These are phyloP conservation scores for Trachelus stipa DNA, from an alignment of 2,888 invertebrate genomes.

Conservation along the genomic window DNA sequence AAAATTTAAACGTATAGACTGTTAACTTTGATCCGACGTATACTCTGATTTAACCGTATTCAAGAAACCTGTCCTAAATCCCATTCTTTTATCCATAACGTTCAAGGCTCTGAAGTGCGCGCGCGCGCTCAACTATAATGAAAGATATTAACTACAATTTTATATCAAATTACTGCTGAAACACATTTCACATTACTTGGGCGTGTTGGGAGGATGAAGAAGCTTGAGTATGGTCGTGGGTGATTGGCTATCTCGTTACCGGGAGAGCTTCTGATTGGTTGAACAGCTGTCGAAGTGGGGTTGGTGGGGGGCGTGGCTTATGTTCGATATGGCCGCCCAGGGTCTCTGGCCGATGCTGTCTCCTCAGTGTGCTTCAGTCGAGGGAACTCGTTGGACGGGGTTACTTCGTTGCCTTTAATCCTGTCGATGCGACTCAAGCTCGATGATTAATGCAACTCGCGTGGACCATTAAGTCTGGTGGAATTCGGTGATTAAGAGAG, in stretches of 20 bases:
- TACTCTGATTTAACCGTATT: background rate
- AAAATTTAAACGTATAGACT: background rate
- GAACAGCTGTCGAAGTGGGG: slow-evolving; percentile 40
- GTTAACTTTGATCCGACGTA: background rate
- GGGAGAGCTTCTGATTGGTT: slow-evolving; percentile 31
- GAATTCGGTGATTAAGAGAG: background rate
- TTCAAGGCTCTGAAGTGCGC: slow-evolving; percentile 1
- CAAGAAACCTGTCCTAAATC: background rate
- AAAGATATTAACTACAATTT: slow-evolving; percentile 67
- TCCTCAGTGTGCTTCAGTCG: slow-evolving; percentile 54
- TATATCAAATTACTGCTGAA: slow-evolving; percentile 66
- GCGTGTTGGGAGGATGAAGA: slow-evolving; percentile 41
- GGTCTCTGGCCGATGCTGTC: slow-evolving; percentile 33
- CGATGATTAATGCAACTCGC: background rate
- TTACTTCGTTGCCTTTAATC: background rate
- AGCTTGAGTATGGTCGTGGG: background rate
- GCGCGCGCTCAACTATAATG: slow-evolving; percentile 55
- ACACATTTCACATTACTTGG: slow-evolving; percentile 66
- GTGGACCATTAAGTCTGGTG: background rate
- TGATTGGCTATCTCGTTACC: slow-evolving; percentile 40
- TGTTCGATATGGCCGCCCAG: slow-evolving; percentile 62
- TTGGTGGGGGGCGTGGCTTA: slow-evolving; percentile 46
- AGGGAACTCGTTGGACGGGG: slow-evolving; percentile 52
- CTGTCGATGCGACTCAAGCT: background rate
- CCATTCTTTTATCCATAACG: background rate